Conservation (phyloP, 2,888 invertebrate species). For the Drosophila neotestacea region DNA sequence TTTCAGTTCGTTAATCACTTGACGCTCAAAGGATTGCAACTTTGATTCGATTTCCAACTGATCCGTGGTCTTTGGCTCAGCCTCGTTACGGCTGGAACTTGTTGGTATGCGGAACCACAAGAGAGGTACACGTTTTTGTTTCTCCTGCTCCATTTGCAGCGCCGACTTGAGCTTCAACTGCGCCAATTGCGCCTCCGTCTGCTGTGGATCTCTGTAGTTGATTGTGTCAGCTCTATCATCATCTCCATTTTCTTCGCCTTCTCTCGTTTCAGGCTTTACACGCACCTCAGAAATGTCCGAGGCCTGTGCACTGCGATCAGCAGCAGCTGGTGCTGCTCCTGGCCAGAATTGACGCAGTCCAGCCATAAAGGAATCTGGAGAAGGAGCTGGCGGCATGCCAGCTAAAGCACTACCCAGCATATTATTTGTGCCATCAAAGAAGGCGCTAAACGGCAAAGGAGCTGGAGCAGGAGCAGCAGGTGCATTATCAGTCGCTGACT, state of each 20-base stretch:
- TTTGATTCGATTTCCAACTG: conserved; percentile 67
- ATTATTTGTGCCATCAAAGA: conserved; percentile 50
- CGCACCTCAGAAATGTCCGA: conserved; percentile 80
- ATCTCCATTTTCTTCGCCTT: neutral
- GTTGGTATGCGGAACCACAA: conserved; percentile 78
- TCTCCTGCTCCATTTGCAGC: conserved; percentile 53
- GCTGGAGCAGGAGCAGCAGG: neutral
- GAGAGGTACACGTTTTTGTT: conserved; percentile 61
- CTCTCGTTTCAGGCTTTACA: conserved; percentile 61
- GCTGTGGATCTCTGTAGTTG: conserved; percentile 25
- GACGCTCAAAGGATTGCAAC: conserved; percentile 71
- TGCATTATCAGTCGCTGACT: neutral
- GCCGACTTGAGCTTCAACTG: conserved; percentile 64
- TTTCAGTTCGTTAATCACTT: conserved; percentile 75
- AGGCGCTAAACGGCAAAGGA: neutral
- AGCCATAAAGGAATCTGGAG: conserved; percentile 41
- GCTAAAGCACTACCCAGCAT: conserved; percentile 50
- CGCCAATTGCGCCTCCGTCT: conserved; percentile 47
- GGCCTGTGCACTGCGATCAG: conserved; percentile 44
- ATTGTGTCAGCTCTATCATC: neutral
- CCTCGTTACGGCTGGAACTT: neutral
- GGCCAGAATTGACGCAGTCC: conserved; percentile 52
- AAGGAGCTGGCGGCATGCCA: conserved; percentile 19
- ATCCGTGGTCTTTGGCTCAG: conserved; percentile 38
- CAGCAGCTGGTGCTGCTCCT: neutral